phyloP scores from a whole-genome alignment of 2,113 vertebrate species.

The Tylochromis polylepis region DNA sequence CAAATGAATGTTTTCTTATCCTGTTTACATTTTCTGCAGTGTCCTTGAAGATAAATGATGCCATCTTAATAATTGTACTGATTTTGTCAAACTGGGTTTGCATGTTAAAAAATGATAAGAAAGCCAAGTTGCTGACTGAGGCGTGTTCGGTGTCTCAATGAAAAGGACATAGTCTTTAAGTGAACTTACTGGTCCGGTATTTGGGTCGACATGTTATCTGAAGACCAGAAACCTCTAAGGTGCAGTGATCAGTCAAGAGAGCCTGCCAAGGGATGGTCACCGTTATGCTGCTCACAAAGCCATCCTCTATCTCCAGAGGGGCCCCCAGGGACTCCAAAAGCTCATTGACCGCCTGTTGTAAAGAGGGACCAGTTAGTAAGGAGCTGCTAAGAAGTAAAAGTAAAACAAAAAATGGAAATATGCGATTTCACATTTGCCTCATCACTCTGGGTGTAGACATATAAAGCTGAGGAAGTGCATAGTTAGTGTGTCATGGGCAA shows the following conservation, averaged over 20 bases:
- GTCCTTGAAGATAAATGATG: background rate
- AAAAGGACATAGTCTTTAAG: background rate
- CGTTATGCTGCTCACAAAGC: slow-evolving; percentile 82
- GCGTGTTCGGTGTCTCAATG: background rate
- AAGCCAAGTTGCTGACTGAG: background rate
- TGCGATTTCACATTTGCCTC: background rate
- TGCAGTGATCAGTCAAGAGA: slow-evolving; percentile 89
- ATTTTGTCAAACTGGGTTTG: background rate
- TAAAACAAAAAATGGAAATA: background rate
- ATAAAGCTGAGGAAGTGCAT: background rate
- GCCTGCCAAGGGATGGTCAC: slow-evolving; percentile 90
- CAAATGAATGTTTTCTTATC: background rate
- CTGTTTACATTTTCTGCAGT: background rate
- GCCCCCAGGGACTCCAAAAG: slow-evolving; percentile 82
- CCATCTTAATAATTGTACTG: background rate
- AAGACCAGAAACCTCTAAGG: slow-evolving; percentile 82
- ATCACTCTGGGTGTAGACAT: background rate
- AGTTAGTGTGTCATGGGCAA: background rate
- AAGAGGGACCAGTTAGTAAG: background rate
- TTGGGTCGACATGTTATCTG: slow-evolving; percentile 87
- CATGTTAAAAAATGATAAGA: accelerated
- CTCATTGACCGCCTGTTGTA: slow-evolving; percentile 83
- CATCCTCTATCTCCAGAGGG: slow-evolving; percentile 87
- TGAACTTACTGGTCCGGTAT: slow-evolving; percentile 79
- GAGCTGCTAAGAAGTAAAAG: background rate